These are phyloP conservation scores for Carterocephalus palaemon DNA, from an alignment of 2,888 invertebrate genomes.

Conservation along the genomic window DNA sequence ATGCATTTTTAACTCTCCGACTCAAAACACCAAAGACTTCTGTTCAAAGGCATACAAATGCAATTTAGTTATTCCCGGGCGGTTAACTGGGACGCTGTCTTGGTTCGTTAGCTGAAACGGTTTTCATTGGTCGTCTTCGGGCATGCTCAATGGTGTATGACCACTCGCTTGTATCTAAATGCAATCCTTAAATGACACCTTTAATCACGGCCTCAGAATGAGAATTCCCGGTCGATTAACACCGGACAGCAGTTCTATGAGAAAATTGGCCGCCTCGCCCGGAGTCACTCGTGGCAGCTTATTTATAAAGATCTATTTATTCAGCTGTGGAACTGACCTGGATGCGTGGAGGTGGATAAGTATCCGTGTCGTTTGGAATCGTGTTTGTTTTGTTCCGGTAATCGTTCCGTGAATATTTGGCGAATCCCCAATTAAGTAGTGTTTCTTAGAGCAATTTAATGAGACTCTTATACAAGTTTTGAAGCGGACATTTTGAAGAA, in stretches of 20 bases:
- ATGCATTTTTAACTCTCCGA: no score
- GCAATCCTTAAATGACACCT: conserved; percentile 16
- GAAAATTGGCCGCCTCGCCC: conserved; percentile 52
- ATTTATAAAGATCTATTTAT: conserved; percentile 75
- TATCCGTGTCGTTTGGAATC: conserved; percentile 25
- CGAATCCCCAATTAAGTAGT: conserved; percentile 19
- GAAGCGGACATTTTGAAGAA: background rate
- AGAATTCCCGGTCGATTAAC: conserved; percentile 16
- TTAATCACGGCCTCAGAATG: conserved; percentile 5
- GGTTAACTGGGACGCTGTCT: conserved; percentile 1
- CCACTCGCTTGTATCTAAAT: conserved; percentile 2
- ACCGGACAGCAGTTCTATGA: conserved; percentile 32
- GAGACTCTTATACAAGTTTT: conserved; percentile 5
- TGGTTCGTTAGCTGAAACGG: background rate
- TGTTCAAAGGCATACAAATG: background rate
- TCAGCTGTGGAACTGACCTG: conserved; percentile 69
- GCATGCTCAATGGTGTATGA: conserved; percentile 1
- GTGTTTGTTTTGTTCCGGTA: conserved; percentile 30
- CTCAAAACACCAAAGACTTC: background rate
- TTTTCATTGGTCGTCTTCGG: background rate
- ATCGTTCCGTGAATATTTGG: conserved; percentile 20
- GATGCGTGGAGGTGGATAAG: conserved; percentile 49
- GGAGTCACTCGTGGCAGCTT: conserved; percentile 43
- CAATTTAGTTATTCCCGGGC: conserved; percentile 6
- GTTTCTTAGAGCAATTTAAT: conserved; percentile 18